Conservation (phyloP, 1,140 invertebrate genomes). For the Apis florea region DNA sequence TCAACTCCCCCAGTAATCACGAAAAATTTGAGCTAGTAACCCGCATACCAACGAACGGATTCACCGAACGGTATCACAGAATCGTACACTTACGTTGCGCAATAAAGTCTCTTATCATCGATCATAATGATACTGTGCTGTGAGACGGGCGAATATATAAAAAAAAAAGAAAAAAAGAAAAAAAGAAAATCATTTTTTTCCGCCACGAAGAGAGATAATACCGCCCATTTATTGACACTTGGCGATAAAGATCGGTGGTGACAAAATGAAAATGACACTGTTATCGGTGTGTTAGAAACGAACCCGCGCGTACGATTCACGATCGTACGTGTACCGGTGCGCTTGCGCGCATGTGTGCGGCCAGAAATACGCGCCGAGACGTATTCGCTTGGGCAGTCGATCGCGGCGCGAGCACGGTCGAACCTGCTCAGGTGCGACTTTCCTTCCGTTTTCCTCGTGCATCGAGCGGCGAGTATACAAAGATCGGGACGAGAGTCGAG, state of each 20-base stretch:
- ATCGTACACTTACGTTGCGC: not conserved
- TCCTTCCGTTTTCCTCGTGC: constrained; percentile 1
- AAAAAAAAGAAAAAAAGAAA: not conserved
- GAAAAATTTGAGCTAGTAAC: not conserved
- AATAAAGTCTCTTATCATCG: not conserved
- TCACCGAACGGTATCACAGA: not conserved
- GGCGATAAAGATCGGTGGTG: not conserved
- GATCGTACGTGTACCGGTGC: not conserved
- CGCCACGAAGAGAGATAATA: not conserved
- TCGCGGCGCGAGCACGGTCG: constrained; percentile 44
- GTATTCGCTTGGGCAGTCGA: constrained; percentile 56
- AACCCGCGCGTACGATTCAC: no score
- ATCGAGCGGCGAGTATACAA: no score
- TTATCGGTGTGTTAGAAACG: not conserved
- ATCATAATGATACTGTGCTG: no score
- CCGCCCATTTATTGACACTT: no score
- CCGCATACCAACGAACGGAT: no score
- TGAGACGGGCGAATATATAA: not conserved
- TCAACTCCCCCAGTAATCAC: not conserved
- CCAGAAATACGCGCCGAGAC: constrained; percentile 53
- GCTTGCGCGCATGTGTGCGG: constrained; percentile 21
- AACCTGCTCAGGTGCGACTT: constrained; percentile 48
- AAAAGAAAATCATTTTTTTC: not conserved
- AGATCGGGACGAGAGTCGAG: no score
- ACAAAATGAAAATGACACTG: not conserved